phyloP scores from a whole-genome alignment of 2,113 vertebrate genomes.

The Cyanoderma ruficeps region DNA sequence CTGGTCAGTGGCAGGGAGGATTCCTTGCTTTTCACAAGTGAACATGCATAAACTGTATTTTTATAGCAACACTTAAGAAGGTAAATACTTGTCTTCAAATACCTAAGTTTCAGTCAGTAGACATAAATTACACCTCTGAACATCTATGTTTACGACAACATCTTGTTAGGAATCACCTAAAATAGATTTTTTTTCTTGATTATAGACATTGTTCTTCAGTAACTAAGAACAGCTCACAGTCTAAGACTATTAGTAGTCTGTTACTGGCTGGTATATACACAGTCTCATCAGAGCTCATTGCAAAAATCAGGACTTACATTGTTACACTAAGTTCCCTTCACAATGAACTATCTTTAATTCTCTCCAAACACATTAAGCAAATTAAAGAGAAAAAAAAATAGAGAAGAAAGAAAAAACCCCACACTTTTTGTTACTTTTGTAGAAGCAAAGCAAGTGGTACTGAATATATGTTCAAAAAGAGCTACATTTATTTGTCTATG shows the following conservation, averaged over 20 bases:
- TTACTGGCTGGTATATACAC: neutral
- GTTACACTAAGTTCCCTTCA: neutral
- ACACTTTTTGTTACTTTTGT: neutral
- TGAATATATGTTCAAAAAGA: neutral
- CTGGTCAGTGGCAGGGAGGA: neutral
- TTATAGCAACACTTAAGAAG: neutral
- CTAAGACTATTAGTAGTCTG: neutral
- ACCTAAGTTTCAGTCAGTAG: neutral
- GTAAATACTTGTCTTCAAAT: neutral
- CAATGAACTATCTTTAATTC: neutral
- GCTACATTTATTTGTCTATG: neutral
- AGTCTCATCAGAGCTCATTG: neutral
- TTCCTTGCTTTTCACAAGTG: neutral
- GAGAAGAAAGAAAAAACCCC: rapidly evolving
- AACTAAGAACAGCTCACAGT: neutral
- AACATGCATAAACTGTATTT: neutral
- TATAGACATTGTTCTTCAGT: neutral
- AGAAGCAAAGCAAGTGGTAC: neutral
- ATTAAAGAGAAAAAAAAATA: neutral
- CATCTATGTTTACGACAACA: neutral
- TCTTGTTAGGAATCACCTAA: neutral
- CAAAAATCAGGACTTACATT: neutral
- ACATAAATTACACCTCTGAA: neutral
- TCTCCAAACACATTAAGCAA: neutral
- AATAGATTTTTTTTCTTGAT: neutral